Base-by-base conservation (phyloP, 2,888 invertebrate species). In the Caenorhabditis sp. region DNA sequence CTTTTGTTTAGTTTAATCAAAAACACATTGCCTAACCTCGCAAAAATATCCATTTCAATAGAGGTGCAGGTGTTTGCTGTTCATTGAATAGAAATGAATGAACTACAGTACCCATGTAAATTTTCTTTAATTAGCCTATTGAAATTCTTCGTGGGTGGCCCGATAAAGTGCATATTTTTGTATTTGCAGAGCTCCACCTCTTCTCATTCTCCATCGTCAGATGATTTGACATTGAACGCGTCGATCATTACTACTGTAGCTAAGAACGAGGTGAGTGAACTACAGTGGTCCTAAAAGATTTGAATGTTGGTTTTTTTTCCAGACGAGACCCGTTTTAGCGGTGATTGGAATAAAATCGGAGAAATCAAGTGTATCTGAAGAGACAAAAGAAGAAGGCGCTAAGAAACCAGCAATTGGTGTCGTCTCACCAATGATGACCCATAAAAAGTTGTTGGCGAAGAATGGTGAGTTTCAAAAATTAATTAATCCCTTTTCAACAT, bases 391-490 rank as follows among this genome's bases (percentile, higher is more conserved):
- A 53, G 57, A 67, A 14, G 17, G 8, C 4, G 5, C 20, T 3
- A 21, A 52, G 23, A 52, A 25, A 25, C 21, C 56, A 4, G 56
- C 56, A 10, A 88, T 89, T 38, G 89, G 92, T 89, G 91, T 93
- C 85, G 93, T 93, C 56, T 93, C 93, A 23, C 93, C 93, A 1
- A 93, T 93, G 92, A 74, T 78, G 67, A 72, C 65, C 49, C 67
- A 75, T 67, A 79, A 73, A 60, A 70, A 77, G 36, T 17, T 67
- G 14, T 50, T 63, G 4, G 49, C 31, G 21, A 62, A 56, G 26
- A 56, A 26, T 56, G 27, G 17, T 56, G 21, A 10, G 25, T 56
- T 23, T 58, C 20, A 20, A 27, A 57, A 27, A 26, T 57, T 27
- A 7, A 8, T 5, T 3, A 21, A 54, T 7, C 5, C 8, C 21